Conservation (phyloP, 2,888 invertebrate species). For the Macaria liturata region DNA sequence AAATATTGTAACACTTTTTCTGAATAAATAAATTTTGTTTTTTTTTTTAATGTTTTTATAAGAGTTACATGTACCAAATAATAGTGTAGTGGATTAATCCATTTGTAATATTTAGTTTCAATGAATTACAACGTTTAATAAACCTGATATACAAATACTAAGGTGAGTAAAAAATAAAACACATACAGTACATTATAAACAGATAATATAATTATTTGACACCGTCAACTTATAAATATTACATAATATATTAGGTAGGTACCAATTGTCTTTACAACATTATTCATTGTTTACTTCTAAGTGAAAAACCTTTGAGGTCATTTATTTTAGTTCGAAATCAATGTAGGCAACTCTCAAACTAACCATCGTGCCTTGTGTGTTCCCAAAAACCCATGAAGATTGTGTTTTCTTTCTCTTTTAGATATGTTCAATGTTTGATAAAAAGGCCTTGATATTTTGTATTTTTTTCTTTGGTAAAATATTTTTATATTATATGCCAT, state of each 20-base stretch:
- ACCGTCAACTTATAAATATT: slow-evolving; percentile 74
- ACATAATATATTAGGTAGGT: slow-evolving; percentile 52
- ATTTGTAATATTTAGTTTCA: no score
- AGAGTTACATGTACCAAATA: no score
- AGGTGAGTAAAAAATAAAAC: slow-evolving; percentile 51
- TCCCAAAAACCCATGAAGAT: slow-evolving; percentile 47
- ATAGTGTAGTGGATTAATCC: no score
- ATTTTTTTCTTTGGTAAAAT: no score
- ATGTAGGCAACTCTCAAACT: slow-evolving; percentile 32
- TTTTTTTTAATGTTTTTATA: no score
- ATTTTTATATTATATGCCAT: no score
- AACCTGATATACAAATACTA: no score
- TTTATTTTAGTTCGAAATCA: slow-evolving; percentile 31
- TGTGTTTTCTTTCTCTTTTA: slow-evolving; percentile 21
- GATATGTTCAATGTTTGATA: slow-evolving; percentile 22
- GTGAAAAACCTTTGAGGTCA: slow-evolving; percentile 47
- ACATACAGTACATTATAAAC: slow-evolving; percentile 59
- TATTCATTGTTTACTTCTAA: slow-evolving; percentile 44
- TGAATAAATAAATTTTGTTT: no score
- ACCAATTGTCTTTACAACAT: slow-evolving; percentile 58
- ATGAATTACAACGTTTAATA: no score
- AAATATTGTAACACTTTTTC: no score
- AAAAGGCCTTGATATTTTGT: not conserved
- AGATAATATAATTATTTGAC: slow-evolving; percentile 78
- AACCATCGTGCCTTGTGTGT: slow-evolving; percentile 36